Base-by-base conservation (phyloP, 2,113 vertebrate species). In the Toxotes jaculatrix region DNA sequence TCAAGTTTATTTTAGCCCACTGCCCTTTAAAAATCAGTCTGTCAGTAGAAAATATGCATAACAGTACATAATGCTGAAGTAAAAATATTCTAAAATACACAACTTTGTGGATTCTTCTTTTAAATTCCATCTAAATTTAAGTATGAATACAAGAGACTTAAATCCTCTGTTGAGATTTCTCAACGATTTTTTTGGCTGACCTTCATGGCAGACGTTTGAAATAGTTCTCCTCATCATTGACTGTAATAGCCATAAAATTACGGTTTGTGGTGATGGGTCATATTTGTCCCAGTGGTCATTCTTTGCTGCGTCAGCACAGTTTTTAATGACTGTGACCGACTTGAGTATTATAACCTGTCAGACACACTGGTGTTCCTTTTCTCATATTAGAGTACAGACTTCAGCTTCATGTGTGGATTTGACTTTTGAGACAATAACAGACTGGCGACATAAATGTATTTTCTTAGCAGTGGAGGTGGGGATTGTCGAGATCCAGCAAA, bases 231-330 rank as follows among this genome's bases (percentile, higher is more conserved):
- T 69, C 32, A 66, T 78, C 84, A 67, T 62, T 80, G 84, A 75
- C 68, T 61, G 42, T 82, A 83, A 79, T 66, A 66, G 40, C 68
- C 21, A 73, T 86, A 67, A 89, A 85, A 85, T 61, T 75, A 56
- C 17, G 67, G 82, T 85, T 83, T 88, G 85, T 38, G 79, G 82
- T 74, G 66, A 78, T 49, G 74, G 86, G 79, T 87, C 80, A 57
- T 74, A 73, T 78, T 53, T 27, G 67, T 82, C 79, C 79, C 64
- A 8, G 62, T 63, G 79, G 76, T 72, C 85, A 49, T 77, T 69
- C 31, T 63, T 40, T 79, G 89, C 86, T 40, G 61, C 4, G 4
- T 89, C 75, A 88, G 87, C 87, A 79, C 8, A 86, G 74, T 47
- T 87, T 74, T 67, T 34, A 84, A 86, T 40, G 32, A 62, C 63